Percentiles rank a stretch among this genome's conserved stretches.
These are phyloP conservation scores for Lamellibrachia luymesi DNA, from an alignment of 1,140 invertebrate species.

Conservation along the genomic window DNA sequence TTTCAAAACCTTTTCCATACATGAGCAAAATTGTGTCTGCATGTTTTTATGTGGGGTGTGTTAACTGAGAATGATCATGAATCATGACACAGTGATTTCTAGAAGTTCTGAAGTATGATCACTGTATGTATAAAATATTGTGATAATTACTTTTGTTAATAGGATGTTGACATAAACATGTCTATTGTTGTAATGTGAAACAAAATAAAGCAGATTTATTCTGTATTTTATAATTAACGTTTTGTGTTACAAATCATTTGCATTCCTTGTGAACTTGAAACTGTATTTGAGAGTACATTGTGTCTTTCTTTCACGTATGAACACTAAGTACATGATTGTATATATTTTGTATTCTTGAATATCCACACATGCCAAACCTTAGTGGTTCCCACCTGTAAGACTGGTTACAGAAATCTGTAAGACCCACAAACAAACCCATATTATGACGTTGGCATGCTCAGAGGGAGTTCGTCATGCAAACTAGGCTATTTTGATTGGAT, in stretches of 20 bases:
- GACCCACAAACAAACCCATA: not conserved
- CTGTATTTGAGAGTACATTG: not conserved
- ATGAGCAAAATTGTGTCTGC: too few relatives aligned
- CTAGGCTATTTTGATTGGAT: not conserved
- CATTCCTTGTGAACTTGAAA: not conserved
- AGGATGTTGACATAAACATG: too few relatives aligned
- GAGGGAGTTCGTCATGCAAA: not conserved
- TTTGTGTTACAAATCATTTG: not conserved
- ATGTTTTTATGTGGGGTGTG: too few relatives aligned
- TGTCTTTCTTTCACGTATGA: not conserved
- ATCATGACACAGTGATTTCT: not conserved
- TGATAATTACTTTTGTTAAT: not conserved
- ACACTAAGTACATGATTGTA: not conserved
- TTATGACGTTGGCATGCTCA: not conserved
- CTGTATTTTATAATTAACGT: not conserved
- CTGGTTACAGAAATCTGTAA: not conserved
- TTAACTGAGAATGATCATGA: not conserved
- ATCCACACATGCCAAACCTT: not conserved
- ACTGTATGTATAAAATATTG: not conserved
- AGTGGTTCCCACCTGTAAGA: not conserved
- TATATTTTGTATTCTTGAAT: not conserved
- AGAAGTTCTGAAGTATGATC: not conserved
- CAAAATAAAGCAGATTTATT: not conserved
- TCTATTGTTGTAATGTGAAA: not conserved
- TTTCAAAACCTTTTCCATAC: too few relatives aligned